Base-by-base conservation (phyloP, 2,888 invertebrate genomes). In the Hydrotaea cyrtoneurina region DNA sequence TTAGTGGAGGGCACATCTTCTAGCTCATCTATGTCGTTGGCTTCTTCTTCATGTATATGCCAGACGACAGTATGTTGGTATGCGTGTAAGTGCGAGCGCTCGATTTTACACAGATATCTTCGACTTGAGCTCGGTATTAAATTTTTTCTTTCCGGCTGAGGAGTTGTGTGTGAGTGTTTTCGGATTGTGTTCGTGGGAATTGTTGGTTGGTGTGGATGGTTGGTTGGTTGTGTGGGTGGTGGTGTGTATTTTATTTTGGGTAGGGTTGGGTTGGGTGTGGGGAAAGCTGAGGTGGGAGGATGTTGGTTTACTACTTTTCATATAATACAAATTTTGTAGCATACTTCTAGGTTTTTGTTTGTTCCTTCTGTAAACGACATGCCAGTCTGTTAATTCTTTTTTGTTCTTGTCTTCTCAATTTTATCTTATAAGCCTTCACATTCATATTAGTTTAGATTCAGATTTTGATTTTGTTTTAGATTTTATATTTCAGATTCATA, bases 281-380 rank as follows among this genome's bases (percentile, higher is more conserved):
- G 69, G 46, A 17, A 13, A n/a, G 17, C 19, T 73, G 71, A 39
- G 17, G 36, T 72, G 77, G 62, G 50, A 77, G 85, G 74, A 50
- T 74, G 77, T 71, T 74, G 79, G 74, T 50, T 62, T 73, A 64
- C 76, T 82, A 81, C 79, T 73, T 73, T 79, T 82, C 31, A 73
- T 76, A 85, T 77, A 82, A 79, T 85, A 85, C 77, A 85, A 79
- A 77, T 85, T 80, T 79, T 74, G 79, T 80, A 71, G 85, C 85
- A 80, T 85, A 82, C 73, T 82, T 82, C 46, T 80, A 82, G 77
- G 74, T 62, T 78, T 72, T 74, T 64, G 19, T 55, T 77, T 79
- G 74, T 26, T 36, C 57, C 76, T 57, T 76, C 72, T 46, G 15
- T 64, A 62, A 84, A 80, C 55, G 75, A 80, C 84, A 84, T 84